These are phyloP conservation scores for Fistularia tabacaria DNA, from an alignment of 2,797 vertebrate genomes.

Conservation along the genomic window DNA sequence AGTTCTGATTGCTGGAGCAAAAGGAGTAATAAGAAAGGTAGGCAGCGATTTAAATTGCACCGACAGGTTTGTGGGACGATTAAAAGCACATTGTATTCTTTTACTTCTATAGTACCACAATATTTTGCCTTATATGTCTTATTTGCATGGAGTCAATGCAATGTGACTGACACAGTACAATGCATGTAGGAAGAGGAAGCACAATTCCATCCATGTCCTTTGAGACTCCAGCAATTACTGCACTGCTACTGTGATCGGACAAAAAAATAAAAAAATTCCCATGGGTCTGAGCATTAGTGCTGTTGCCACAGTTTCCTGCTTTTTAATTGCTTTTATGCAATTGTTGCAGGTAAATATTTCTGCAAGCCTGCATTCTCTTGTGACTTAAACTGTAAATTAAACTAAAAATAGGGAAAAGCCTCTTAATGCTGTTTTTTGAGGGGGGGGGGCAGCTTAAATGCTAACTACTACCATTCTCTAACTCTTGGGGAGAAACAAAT, in stretches of 20 bases:
- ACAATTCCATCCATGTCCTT: conserved; percentile 10
- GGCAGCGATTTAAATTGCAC: too few relatives aligned
- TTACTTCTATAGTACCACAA: too few relatives aligned
- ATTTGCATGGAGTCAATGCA: conserved; percentile 2
- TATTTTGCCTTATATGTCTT: too few relatives aligned
- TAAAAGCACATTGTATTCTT: too few relatives aligned
- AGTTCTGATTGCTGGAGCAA: too few relatives aligned
- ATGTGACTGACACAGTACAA: conserved; percentile 13
- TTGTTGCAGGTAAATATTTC: conserved; percentile 16
- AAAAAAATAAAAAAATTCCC: conserved; percentile 9
- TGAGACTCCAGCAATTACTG: conserved; percentile 24
- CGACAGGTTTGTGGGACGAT: too few relatives aligned
- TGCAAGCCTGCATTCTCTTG: conserved; percentile 22
- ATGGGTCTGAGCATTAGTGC: conserved; percentile 18
- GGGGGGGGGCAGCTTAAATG: too few relatives aligned
- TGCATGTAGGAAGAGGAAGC: not conserved
- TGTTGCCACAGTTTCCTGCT: conserved; percentile 24
- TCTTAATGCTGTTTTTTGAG: too few relatives aligned
- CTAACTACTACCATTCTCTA: too few relatives aligned
- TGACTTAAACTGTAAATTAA: conserved; percentile 20
- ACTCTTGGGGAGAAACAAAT: too few relatives aligned
- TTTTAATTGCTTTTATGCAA: conserved; percentile 31
- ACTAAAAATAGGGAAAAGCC: conserved; percentile 5
- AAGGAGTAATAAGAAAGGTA: too few relatives aligned
- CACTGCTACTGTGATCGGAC: conserved; percentile 18